phyloP scores from a whole-genome alignment of 1,140 invertebrate genomes.

The Antheraea mylitta region DNA sequence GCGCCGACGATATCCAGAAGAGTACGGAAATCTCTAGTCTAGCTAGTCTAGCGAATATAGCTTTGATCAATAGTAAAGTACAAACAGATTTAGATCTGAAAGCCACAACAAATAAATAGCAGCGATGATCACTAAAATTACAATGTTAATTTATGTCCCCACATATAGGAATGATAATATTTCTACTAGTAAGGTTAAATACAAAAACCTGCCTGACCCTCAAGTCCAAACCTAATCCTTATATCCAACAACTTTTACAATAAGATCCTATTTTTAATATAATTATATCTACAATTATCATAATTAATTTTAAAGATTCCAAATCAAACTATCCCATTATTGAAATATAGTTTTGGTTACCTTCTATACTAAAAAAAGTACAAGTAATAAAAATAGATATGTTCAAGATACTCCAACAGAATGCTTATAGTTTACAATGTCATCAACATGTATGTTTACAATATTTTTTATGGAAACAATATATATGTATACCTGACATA shows the following conservation, averaged over 20 bases:
- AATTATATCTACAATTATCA: slow-evolving; percentile 1
- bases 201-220: slow-evolving; percentile 11
- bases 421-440: slow-evolving; percentile 14
- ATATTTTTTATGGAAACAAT: slow-evolving; percentile 15
- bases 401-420: not conserved
- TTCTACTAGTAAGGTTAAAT: slow-evolving; percentile 10
- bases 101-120: slow-evolving; percentile 1
- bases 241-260: not conserved
- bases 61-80: slow-evolving; percentile 18
- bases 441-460: slow-evolving; percentile 14
- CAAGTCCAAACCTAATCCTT: not conserved
- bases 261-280: slow-evolving; percentile 2
- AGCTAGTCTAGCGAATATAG: slow-evolving; percentile 17
- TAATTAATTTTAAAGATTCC: not conserved
- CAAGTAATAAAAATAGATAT: not conserved
- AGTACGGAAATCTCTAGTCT: slow-evolving; percentile 9
- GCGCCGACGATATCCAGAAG: slow-evolving; percentile 1
- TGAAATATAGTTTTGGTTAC: not conserved
- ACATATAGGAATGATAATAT: slow-evolving; percentile 5
- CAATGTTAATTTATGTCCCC: not conserved
- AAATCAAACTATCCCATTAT: not conserved
- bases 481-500: slow-evolving; percentile 4
- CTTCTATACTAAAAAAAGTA: not conserved
- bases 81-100: slow-evolving; percentile 5
- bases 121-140: not conserved